Evolutionary conservation across 2,888 invertebrate species (phyloP).

Genomic region (Nasonia oneida): DNA sequence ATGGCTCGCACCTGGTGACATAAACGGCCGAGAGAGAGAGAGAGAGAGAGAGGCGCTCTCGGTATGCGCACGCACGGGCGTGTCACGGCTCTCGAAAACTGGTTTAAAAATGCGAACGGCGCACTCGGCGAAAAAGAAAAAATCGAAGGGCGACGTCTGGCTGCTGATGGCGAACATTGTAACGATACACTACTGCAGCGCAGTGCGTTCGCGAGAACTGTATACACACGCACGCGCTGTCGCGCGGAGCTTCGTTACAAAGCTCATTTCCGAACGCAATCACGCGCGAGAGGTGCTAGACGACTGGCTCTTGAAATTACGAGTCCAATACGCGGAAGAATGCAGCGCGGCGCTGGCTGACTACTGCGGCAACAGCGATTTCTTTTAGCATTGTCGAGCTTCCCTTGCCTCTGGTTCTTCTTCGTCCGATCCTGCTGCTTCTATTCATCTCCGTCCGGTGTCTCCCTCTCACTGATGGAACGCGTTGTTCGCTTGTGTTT

Average conservation of each 20-base stretch:
- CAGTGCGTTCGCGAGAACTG: not conserved
- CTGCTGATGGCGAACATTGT: not conserved
- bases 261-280: slow-evolving; percentile 60
- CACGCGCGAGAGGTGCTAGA: slow-evolving; percentile 51
- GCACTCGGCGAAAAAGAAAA: slow-evolving; percentile 18
- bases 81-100: slow-evolving; percentile 32
- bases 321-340: slow-evolving; percentile 59
- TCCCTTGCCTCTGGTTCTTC: not conserved
- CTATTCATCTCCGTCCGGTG: not conserved
- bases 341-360: slow-evolving; percentile 8
- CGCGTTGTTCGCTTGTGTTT: not conserved
- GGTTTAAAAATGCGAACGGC: slow-evolving; percentile 63
- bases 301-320: slow-evolving; percentile 54
- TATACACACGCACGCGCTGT: not conserved
- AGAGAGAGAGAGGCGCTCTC: not conserved
- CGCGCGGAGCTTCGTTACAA: slow-evolving; percentile 42
- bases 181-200: slow-evolving; percentile 24
- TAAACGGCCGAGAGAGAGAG: slow-evolving; percentile 1
- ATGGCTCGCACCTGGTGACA: slow-evolving; percentile 22
- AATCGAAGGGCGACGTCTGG: slow-evolving; percentile 18
- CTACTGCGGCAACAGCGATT: not conserved
- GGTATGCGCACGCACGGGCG: slow-evolving; percentile 29
- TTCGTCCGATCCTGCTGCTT: not conserved
- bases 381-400: slow-evolving; percentile 33
- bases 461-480: not conserved